phyloP scores from a whole-genome alignment of 1,140 invertebrate genomes.

The Magallana gigas region DNA sequence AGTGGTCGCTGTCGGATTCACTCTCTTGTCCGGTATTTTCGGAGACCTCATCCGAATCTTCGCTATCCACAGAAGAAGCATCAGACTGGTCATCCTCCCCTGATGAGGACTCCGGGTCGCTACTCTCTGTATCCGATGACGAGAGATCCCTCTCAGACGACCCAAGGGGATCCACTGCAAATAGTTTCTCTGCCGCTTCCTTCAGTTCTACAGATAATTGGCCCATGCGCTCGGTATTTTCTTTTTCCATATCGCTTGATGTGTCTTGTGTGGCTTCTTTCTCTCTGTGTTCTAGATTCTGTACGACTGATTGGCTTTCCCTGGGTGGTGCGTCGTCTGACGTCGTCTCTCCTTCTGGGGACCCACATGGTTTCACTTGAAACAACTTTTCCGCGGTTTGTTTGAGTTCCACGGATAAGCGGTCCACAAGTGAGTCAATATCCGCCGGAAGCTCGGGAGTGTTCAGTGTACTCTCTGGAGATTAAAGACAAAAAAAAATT shows the following conservation, averaged over 20 bases:
- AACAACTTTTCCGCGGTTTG: constrained; percentile 4
- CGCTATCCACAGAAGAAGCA: neutral
- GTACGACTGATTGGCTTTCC: neutral
- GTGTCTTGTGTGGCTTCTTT: neutral
- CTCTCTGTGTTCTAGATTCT: neutral
- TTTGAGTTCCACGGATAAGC: neutral
- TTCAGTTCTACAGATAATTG: neutral
- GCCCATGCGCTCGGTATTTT: neutral
- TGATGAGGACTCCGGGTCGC: neutral
- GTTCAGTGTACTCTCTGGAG: neutral
- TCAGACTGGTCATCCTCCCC: neutral
- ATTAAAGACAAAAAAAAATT: neutral
- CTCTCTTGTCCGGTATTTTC: neutral
- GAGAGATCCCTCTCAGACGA: neutral
- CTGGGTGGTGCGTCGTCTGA: neutral
- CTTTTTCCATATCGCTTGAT: neutral
- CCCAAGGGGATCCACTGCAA: neutral
- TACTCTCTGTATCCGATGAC: neutral
- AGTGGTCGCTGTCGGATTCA: neutral
- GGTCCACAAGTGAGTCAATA: neutral
- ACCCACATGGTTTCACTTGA: neutral
- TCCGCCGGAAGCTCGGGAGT: constrained; percentile 13
- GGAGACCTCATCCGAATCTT: neutral
- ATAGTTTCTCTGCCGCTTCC: constrained; percentile 6
- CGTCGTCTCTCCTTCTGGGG: neutral